A percentile compares a stretch with the other conserved stretches of the same genome.
Evolutionary conservation across 2,797 vertebrate species (phyloP).

Genomic region (Sebastiscus albofasciatus): DNA sequence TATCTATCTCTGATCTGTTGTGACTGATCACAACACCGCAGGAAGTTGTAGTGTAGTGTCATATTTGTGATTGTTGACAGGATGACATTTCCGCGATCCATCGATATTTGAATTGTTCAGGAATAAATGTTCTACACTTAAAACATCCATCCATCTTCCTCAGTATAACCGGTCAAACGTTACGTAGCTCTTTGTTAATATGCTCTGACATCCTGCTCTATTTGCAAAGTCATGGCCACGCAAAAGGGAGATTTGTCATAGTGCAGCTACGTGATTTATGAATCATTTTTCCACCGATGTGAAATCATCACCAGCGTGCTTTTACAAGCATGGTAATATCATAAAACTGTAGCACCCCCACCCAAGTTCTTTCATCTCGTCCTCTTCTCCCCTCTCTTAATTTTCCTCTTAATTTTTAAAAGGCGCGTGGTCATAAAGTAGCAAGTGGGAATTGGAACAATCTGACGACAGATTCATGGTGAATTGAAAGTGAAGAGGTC

Average conservation of each 20-base stretch:
- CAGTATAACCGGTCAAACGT: background rate
- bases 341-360: conserved; percentile 44
- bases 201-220: conserved; percentile 8
- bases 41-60: background rate
- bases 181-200: conserved; percentile 16
- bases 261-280: conserved; percentile 47
- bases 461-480: conserved; percentile 72
- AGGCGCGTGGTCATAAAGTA: conserved; percentile 49
- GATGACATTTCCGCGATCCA: background rate
- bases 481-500: conserved; percentile 51
- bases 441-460: conserved; percentile 53
- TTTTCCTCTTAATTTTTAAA: conserved; percentile 53
- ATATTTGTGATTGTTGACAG: background rate
- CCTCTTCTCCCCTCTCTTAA: conserved; percentile 37
- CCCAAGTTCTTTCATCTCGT: conserved; percentile 60
- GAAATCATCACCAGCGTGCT: conserved; percentile 61
- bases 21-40: background rate
- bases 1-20: conserved; percentile 5
- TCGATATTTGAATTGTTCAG: background rate
- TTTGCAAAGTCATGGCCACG: conserved; percentile 26
- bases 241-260: conserved; percentile 43
- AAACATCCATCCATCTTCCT: background rate
- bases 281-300: conserved; percentile 66
- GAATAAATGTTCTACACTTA: background rate
- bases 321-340: conserved; percentile 66